phyloP scores from a whole-genome alignment of 2,888 invertebrate genomes.

The Nesidiocoris tenuis region DNA sequence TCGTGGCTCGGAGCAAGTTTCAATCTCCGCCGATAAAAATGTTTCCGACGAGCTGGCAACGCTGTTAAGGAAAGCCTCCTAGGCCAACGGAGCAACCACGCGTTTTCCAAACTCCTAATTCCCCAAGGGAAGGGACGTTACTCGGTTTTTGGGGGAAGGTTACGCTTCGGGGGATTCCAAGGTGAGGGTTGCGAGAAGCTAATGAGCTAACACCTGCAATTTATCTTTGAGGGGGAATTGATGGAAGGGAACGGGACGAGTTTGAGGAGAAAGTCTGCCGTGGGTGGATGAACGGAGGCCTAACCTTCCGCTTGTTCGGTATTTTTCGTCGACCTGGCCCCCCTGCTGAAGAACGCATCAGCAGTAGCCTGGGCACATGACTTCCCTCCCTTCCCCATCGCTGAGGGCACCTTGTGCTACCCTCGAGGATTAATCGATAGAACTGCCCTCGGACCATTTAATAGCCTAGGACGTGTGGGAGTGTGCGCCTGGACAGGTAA shows the following conservation, averaged over 20 bases:
- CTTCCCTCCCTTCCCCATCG: neutral
- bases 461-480: neutral
- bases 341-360: neutral
- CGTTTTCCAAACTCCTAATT: neutral
- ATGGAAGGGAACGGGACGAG: neutral
- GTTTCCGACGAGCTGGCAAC: too few relatives aligned
- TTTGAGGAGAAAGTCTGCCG: neutral
- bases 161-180: neutral
- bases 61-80: neutral
- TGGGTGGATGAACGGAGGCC: neutral
- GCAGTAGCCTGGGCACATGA: neutral
- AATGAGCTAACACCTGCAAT: constrained; percentile 12
- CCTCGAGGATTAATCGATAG: neutral
- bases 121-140: neutral
- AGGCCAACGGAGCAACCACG: neutral
- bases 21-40: too few relatives aligned
- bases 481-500: neutral
- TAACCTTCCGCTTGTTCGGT: neutral
- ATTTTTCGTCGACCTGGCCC: constrained; percentile 1
- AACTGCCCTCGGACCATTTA: constrained; percentile 6
- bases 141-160: neutral
- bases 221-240: neutral
- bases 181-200: neutral
- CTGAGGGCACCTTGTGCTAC: neutral
- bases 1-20: too few relatives aligned